Base-by-base conservation (phyloP, 1,140 invertebrate species). In the Aphidius ervi region DNA sequence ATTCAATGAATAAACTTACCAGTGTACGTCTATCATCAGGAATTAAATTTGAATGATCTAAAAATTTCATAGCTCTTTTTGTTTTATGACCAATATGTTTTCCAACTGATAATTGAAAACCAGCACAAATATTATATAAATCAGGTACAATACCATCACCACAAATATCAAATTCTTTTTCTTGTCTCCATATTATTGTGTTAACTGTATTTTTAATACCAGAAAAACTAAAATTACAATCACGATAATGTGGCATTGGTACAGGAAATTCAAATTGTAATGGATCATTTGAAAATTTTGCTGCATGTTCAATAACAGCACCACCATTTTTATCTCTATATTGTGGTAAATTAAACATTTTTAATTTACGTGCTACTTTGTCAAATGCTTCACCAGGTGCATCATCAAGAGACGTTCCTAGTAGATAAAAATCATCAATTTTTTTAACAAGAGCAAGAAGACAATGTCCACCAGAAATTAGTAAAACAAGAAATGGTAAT, bases 381-480 rank as follows among this genome's bases (percentile, higher is more conserved):
- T 98, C 95, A 67, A 95, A 85, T 5, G 88, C 83, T 82, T 97
- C 94, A 54, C 97, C 97, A 37, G 95, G 94, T 50, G 95, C 86
- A 82, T 92, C 88, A 80, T 98, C 94, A 20, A 89, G 63, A 45
- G 83, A 85, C 64, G 87, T 77, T 5, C 95, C 95, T 9, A 98
- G 80, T 46, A 94, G 75, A 9, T 87, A 75, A 81, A 95, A 95
- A 46, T 91, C 82, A 62, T 91, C 82, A 20, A 94, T 82, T 71
- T 82, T 83, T 72, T 88, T 82, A 3, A 88, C 94, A 16, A 97
- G 69, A 46, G 88, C 86, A 58, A 98, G 71, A 52, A 97, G 81
- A 79, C 91, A 91, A 74, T 99, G 94, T 7, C 95, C 95, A 58
- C 94, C 94, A 70, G 95, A 98, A 62, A 95, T 88, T 4, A 99